Evolutionary conservation across 2,113 vertebrate species (phyloP), one percentile per base, ranked within the genome.

Genomic region (Aix galericulata): DNA sequence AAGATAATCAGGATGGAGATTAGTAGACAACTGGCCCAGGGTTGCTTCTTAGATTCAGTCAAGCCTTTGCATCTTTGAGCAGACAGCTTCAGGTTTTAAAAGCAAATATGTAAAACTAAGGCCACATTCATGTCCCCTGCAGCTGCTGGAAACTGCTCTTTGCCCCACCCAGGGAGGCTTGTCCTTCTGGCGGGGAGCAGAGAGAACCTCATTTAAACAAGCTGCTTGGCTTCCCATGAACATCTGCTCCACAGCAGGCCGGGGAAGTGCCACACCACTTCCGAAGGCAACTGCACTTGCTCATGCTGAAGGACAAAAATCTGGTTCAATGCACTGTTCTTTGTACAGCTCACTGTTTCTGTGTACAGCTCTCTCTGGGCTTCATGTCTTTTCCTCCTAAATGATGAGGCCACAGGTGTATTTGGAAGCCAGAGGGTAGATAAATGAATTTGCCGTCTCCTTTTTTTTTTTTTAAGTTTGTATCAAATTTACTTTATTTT

Each of bases 401-500:
- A 71, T 21, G 38, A 52, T 74, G 48, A 74, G 63, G 40, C 40
- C 63, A 13, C 66, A 58, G 77, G 34, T 66, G 29, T 22, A n/a
- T 52, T 68, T 91, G 62, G 78, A 85, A 74, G 13, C 26, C 56
- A 67, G 38, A 15, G 25, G 31, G 6, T 13, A 91, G 52, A 88
- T 6, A 59, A 85, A 82, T 53, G 7, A 83, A 62, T 79, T 58
- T 93, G 9, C 79, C 69, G 48, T n/a, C 42, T 74, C 32, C 6
- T 2, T 13, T 60, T 58, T 38, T 38, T 48, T 52, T 25, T 40
- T 34, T 67, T 11, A 63, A 32, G 36, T 42, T 89, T 63, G 3
- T 78, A 48, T 86, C 76, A 55, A 60, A 78, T 93, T 92, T 82
- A 56, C 50, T 93, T 87, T 87, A 66, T 84, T 89, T 90, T 84